Conservation (phyloP, 1,140 invertebrate species). For the Thalassaphorura encarpata region DNA sequence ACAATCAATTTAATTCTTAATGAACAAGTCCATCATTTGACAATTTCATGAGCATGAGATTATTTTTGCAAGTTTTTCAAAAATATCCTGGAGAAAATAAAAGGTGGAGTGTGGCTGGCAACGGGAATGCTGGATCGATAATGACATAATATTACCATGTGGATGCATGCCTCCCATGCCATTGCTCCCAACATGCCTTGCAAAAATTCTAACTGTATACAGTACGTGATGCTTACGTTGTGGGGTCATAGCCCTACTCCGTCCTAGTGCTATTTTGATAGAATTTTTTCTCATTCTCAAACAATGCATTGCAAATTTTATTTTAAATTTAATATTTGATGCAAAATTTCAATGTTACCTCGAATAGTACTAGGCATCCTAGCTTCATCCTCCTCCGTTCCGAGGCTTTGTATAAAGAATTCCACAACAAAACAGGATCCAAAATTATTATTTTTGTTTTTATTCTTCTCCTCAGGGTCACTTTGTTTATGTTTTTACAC, state of each 20-base stretch:
- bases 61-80: background rate
- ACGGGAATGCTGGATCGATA: slow-evolving; percentile 20
- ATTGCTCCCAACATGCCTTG: no score
- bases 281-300: background rate
- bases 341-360: slow-evolving; percentile 22
- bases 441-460: no score
- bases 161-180: no score
- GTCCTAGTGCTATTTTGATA: background rate
- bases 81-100: background rate
- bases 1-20: background rate
- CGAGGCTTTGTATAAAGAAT: background rate
- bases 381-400: slow-evolving; percentile 28
- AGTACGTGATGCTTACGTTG: background rate
- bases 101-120: background rate
- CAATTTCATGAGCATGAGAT: background rate
- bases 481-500: background rate
- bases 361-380: slow-evolving; percentile 33
- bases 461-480: background rate
- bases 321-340: no score
- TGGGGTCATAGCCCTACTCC: background rate
- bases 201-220: background rate
- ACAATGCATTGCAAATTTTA: background rate
- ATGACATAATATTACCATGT: slow-evolving; percentile 23
- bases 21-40: no score
- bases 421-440: background rate